Evolutionary conservation across 2,113 vertebrate genomes (phyloP).

Genomic region (Condylura cristata): DNA sequence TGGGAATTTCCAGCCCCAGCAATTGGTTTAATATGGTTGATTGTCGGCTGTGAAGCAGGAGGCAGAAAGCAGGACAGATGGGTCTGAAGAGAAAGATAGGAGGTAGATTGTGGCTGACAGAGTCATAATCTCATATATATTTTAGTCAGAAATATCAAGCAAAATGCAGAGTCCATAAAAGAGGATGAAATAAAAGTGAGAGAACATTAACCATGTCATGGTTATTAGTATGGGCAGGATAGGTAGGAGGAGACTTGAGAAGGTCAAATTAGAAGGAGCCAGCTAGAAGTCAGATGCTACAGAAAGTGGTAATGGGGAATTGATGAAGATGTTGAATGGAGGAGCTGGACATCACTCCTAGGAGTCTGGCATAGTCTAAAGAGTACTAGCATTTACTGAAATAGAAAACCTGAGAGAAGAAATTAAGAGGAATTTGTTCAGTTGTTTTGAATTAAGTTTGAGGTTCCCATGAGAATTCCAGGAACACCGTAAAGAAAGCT

Average conservation of each 20-base stretch:
- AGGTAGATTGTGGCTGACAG: neutral
- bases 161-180: neutral
- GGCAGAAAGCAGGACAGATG: slow-evolving; percentile 30
- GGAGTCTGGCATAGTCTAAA: neutral
- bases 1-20: slow-evolving; percentile 20
- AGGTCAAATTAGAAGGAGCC: neutral
- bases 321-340: neutral
- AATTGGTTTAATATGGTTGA: neutral
- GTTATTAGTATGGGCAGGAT: neutral
- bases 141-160: neutral
- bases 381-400: neutral
- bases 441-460: neutral
- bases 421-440: neutral
- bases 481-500: neutral
- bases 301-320: too few species aligned
- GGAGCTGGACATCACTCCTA: neutral
- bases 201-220: neutral
- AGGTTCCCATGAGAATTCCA: neutral
- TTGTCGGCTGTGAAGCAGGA: slow-evolving; percentile 4
- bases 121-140: neutral
- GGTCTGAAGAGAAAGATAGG: neutral
- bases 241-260: neutral
- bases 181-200: neutral
- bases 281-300: neutral
- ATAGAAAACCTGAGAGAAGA: neutral